These are phyloP conservation scores for Scortum barcoo DNA, from an alignment of 2,113 vertebrate genomes.

Conservation along the genomic window DNA sequence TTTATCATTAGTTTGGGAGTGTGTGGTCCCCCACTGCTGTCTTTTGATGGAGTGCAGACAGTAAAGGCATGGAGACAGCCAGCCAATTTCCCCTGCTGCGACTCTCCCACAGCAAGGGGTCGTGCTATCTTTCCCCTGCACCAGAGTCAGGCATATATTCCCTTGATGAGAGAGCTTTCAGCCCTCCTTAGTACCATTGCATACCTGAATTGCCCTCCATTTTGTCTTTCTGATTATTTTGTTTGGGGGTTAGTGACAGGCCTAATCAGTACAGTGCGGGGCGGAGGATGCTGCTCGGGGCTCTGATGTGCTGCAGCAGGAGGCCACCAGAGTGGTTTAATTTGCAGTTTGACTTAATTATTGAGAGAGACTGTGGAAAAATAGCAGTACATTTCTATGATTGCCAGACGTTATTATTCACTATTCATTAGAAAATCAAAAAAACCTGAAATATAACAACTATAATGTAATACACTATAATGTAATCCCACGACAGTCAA, in stretches of 20 bases:
- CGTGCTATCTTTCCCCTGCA: constrained; percentile 73
- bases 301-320: constrained; percentile 58
- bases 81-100: constrained; percentile 86
- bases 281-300: constrained; percentile 46
- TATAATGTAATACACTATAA: constrained; percentile 35
- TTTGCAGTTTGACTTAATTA: constrained; percentile 75
- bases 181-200: constrained; percentile 65
- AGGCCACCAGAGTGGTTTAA: constrained; percentile 68
- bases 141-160: constrained; percentile 69
- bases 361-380: constrained; percentile 52
- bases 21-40: constrained; percentile 85
- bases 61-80: constrained; percentile 84
- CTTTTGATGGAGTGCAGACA: constrained; percentile 87
- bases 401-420: constrained; percentile 56
- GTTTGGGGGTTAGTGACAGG: constrained; percentile 67
- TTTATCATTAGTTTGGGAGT: constrained; percentile 88
- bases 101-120: constrained; percentile 82
- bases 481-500: constrained; percentile 7
- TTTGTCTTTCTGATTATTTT: constrained; percentile 77
- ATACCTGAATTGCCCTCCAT: constrained; percentile 76
- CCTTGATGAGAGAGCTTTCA: constrained; percentile 74
- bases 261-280: constrained; percentile 69
- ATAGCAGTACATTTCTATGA: constrained; percentile 53
- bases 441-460: constrained; percentile 28
- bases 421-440: constrained; percentile 61